Evolutionary conservation across 2,113 vertebrate genomes (phyloP), one percentile per base, ranked within the genome.

Genomic region (human (Homo sapiens)): DNA sequence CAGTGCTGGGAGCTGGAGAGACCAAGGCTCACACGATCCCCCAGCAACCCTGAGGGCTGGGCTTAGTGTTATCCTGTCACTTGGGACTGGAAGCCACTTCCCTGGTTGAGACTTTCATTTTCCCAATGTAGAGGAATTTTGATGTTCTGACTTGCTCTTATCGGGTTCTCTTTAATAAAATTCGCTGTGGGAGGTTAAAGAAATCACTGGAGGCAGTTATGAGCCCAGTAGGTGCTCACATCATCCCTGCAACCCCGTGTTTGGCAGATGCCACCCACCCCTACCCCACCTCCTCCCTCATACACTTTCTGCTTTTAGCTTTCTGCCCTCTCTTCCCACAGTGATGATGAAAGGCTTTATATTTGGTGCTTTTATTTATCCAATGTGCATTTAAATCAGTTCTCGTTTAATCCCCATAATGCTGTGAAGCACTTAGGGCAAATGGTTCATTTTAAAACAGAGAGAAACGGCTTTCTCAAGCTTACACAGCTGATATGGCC

Each of bases 341-440:
- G 18, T 16, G 96, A 83, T 93, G 82, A 93, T 1, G 52, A 85
- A 92, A 80, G 43, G n/a, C 82, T 95, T 94, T 72, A 20, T 82
- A 89, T 95, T 89, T 76, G 5, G 81, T 86, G 83, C 85, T 94
- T 97, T 93, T 85, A 61, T 97, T 97, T 96, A 97, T 82, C 78
- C 73, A 3, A 38, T 94, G 92, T 96, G 78, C 91, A 89, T 83
- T 95, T 86, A 94, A 97, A 86, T 97, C 94, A 86, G 81, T 91
- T 97, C 70, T 87, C 84, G 20, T 79, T 92, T 89, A 94, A 96
- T 95, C 95, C 89, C 89, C 72, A 9, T 73, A 89, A 89, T 64
- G 52, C 93, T 11, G 0, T 11, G 40, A 97, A 64, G 66, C 91
- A 55, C 93, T 91, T 79, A 68, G 23, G 73, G 79, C 82, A 76